These are phyloP conservation scores for Caradrina kadenii DNA, from an alignment of 2,888 invertebrate genomes.

Conservation along the genomic window DNA sequence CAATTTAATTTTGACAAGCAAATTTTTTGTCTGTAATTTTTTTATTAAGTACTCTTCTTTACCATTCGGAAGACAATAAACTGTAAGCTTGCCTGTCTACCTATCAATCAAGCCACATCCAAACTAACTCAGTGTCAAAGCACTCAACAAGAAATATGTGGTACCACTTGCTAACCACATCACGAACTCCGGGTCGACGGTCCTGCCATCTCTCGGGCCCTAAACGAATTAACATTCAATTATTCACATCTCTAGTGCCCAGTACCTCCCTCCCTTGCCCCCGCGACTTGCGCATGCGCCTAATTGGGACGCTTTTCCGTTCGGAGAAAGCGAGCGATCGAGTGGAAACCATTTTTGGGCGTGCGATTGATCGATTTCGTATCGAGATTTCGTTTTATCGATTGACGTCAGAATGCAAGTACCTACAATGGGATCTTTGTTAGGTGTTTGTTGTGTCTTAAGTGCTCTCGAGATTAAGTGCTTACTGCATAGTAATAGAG, in stretches of 20 bases:
- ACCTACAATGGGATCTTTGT: constrained; percentile 38
- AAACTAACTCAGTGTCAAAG: constrained; percentile 57
- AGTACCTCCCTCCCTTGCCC: constrained; percentile 43
- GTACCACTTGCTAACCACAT: constrained; percentile 48
- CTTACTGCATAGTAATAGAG: constrained; percentile 17
- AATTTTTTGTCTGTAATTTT: background rate
- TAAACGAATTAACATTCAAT: constrained; percentile 68
- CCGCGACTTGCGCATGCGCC: constrained; percentile 67
- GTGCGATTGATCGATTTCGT: constrained; percentile 66
- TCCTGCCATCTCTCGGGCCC: constrained; percentile 72
- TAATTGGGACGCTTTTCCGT: constrained; percentile 84
- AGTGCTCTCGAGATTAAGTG: constrained; percentile 42
- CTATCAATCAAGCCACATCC: constrained; percentile 51
- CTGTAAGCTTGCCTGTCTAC: constrained; percentile 22
- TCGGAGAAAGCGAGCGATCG: constrained; percentile 82
- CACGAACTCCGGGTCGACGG: constrained; percentile 59
- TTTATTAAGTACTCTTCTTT: background rate
- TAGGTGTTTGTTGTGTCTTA: constrained; percentile 30
- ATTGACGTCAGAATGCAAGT: constrained; percentile 39
- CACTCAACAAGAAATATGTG: constrained; percentile 58
- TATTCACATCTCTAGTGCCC: constrained; percentile 69
- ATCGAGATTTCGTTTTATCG: constrained; percentile 56
- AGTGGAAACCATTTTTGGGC: constrained; percentile 77
- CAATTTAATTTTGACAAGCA: background rate
- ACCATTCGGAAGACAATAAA: constrained; percentile 33